Evolutionary conservation across 1,140 invertebrate genomes (phyloP).

Genomic region (Philotrypesis tridentata): DNA sequence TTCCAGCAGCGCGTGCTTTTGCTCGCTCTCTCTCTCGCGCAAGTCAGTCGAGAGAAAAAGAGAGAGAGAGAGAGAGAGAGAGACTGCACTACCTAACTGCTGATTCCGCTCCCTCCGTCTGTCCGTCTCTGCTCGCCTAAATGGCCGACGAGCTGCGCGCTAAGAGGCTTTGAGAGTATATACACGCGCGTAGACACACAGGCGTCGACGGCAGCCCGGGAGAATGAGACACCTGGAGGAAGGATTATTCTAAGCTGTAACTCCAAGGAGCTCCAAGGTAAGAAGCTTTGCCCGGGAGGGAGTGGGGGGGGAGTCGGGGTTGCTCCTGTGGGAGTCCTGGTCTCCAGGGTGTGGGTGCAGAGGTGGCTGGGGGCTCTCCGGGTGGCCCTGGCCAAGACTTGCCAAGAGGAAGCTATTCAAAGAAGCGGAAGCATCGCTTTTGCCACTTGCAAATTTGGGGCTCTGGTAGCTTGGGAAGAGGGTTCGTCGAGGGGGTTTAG

Average conservation of each 20-base stretch:
- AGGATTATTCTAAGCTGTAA: constrained; percentile 19
- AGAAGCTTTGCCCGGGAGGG: too few species aligned
- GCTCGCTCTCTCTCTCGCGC: background rate
- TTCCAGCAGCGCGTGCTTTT: background rate
- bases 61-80: background rate
- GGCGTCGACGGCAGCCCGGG: background rate
- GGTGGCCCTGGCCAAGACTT: background rate
- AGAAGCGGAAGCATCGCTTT: background rate
- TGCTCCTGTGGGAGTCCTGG: background rate
- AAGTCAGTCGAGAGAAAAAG: too few species aligned
- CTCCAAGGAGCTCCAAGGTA: constrained; percentile 16
- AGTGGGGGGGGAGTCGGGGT: background rate
- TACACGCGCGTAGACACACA: background rate
- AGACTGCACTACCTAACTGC: background rate
- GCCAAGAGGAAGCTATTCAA: background rate
- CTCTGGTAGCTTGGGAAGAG: background rate
- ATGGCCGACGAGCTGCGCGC: constrained; percentile 40
- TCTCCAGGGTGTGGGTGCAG: background rate
- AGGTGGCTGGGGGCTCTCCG: background rate
- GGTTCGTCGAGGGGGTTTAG: background rate
- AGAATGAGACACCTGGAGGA: constrained; percentile 14
- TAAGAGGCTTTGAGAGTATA: constrained; percentile 6
- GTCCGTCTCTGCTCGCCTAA: constrained; percentile 18
- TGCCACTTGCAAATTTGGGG: background rate
- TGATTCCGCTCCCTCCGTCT: constrained; percentile 15